phyloP scores from a whole-genome alignment of 1,140 invertebrate species.

The Bombus pyrosoma region DNA sequence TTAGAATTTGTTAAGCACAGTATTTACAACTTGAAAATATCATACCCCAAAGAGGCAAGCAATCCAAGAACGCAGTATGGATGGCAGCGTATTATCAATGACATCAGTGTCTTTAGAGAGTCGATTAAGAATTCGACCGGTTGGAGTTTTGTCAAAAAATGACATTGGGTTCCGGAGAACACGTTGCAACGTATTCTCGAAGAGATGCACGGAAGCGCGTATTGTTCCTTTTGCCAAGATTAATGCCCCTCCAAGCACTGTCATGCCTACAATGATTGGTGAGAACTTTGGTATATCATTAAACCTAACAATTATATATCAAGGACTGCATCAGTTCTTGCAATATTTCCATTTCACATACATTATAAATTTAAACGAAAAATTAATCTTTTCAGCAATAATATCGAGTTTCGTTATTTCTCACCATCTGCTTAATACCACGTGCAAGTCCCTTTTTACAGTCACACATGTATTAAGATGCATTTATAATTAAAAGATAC shows the following conservation, averaged over 20 bases:
- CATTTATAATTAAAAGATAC: constrained; percentile 47
- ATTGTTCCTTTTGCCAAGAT: constrained; percentile 85
- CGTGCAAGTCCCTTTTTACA: constrained; percentile 61
- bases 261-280: constrained; percentile 82
- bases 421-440: constrained; percentile 48
- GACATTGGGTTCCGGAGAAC: constrained; percentile 86
- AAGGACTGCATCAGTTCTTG: constrained; percentile 25
- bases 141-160: constrained; percentile 91
- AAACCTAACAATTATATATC: constrained; percentile 38
- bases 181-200: constrained; percentile 84
- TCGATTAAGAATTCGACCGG: constrained; percentile 88
- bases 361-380: neutral
- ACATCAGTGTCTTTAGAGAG: constrained; percentile 89
- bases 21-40: constrained; percentile 62
- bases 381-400: constrained; percentile 14
- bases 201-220: constrained; percentile 85
- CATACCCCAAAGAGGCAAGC: constrained; percentile 83
- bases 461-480: constrained; percentile 65
- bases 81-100: constrained; percentile 84
- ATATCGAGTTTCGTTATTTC: constrained; percentile 41
- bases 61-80: constrained; percentile 76
- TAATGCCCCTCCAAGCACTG: constrained; percentile 82
- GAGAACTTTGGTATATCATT: constrained; percentile 63
- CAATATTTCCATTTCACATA: constrained; percentile 17
- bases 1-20: constrained; percentile 47